Evolutionary conservation across 2,888 invertebrate species (phyloP).

Genomic region (Achlya flavicornis): DNA sequence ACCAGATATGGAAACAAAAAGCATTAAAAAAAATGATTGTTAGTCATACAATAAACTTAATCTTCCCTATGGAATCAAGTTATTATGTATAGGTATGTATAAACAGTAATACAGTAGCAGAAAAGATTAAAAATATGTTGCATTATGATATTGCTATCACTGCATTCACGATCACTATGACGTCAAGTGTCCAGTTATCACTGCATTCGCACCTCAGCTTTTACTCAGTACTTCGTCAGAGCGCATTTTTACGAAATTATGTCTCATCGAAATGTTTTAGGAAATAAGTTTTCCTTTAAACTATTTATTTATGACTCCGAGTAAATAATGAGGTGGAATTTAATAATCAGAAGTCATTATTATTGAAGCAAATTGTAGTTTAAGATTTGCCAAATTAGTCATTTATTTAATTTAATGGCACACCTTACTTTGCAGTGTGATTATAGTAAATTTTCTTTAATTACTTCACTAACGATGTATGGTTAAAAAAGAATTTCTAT

Average conservation of each 20-base stretch:
- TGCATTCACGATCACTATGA: no score
- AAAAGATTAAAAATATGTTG: background rate
- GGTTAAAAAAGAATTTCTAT: background rate
- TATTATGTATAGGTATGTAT: no score
- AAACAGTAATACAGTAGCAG: background rate
- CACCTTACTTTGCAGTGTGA: no score
- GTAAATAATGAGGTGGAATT: background rate
- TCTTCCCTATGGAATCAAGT: background rate
- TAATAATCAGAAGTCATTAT: background rate
- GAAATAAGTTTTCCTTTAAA: conserved; percentile 3
- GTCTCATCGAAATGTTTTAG: conserved; percentile 2
- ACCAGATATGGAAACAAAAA: no score
- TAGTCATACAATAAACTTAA: background rate
- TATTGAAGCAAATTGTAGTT: background rate
- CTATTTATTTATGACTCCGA: background rate
- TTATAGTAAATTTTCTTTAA: no score
- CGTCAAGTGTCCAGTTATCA: background rate
- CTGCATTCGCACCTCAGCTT: background rate
- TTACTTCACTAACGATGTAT: background rate
- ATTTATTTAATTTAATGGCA: no score
- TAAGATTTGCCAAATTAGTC: no score
- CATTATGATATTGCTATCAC: no score
- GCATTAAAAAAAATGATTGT: no score
- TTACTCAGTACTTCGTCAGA: background rate
- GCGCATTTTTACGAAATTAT: conserved; percentile 1